These are phyloP conservation scores for Upupa epops DNA, from an alignment of 2,113 vertebrate species.

Conservation along the genomic window DNA sequence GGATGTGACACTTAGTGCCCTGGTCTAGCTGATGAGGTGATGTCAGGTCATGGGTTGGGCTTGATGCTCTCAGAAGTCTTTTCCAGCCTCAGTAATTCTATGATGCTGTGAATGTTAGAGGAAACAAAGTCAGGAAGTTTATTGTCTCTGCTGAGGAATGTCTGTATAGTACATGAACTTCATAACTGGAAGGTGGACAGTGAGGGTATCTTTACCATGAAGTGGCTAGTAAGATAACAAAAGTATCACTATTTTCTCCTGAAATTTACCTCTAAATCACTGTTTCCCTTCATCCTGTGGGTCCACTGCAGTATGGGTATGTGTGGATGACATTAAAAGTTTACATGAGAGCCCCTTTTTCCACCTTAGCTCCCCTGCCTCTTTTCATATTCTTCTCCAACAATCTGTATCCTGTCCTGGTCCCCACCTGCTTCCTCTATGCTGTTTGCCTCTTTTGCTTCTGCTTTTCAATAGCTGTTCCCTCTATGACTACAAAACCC, in stretches of 20 bases:
- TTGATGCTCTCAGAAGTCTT: too few relatives aligned
- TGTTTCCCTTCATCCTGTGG: neutral
- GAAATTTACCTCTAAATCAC: neutral
- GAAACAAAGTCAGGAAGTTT: neutral
- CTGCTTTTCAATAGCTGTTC: neutral
- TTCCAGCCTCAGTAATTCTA: too few relatives aligned
- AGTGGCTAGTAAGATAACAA: neutral
- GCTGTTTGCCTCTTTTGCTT: neutral
- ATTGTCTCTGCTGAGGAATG: neutral
- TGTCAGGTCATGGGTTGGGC: too few relatives aligned
- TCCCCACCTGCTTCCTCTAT: neutral
- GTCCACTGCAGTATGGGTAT: neutral
- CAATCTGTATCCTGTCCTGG: neutral
- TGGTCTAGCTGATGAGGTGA: too few relatives aligned
- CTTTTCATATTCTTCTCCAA: neutral
- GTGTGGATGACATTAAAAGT: neutral
- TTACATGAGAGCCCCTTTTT: neutral
- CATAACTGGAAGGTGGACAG: neutral
- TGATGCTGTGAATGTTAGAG: too few relatives aligned
- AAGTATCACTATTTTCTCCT: neutral
- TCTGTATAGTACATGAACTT: neutral
- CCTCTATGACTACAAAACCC: neutral
- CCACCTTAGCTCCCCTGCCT: neutral
- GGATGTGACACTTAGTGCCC: too few relatives aligned
- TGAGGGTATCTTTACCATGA: neutral